A percentile compares a stretch with the other conserved stretches of the same genome.
Conservation (phyloP, 1,140 invertebrate genomes). For the Agraylea sexmaculata region DNA sequence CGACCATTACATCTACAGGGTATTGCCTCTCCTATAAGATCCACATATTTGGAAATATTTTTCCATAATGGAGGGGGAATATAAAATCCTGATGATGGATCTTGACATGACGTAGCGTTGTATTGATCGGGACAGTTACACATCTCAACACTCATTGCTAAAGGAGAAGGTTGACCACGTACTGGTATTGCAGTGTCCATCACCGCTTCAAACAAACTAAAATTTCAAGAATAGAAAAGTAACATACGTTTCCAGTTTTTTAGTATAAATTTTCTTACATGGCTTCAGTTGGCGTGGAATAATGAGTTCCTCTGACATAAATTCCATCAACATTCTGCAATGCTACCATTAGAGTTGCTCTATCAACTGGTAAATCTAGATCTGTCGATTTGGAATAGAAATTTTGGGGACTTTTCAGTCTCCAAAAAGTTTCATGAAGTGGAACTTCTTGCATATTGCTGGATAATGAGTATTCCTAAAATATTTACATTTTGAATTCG, state of each 20-base stretch:
- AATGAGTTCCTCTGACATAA: conserved; percentile 62
- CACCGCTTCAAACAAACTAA: conserved; percentile 62
- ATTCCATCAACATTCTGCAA: conserved; percentile 77
- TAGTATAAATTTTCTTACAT: conserved; percentile 44
- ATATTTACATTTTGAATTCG: background rate
- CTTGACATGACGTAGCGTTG: conserved; percentile 72
- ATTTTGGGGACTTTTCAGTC: conserved; percentile 23
- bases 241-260: too few species aligned
- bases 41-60: conserved; percentile 42
- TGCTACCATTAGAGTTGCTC: conserved; percentile 73
- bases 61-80: conserved; percentile 26
- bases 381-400: conserved; percentile 21
- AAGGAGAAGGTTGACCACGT: conserved; percentile 44
- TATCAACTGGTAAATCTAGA: conserved; percentile 37
- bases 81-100: conserved; percentile 77
- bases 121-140: conserved; percentile 77
- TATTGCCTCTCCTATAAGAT: conserved; percentile 66
- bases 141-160: conserved; percentile 75
- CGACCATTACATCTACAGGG: conserved; percentile 76
- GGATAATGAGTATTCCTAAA: conserved; percentile 24
- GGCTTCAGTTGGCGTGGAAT: conserved; percentile 49
- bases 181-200: conserved; percentile 69
- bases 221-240: too few species aligned
- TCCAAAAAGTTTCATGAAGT: conserved; percentile 51
- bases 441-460: conserved; percentile 34